Conservation (phyloP, 1,140 invertebrate genomes). For the Phortica variegata region DNA sequence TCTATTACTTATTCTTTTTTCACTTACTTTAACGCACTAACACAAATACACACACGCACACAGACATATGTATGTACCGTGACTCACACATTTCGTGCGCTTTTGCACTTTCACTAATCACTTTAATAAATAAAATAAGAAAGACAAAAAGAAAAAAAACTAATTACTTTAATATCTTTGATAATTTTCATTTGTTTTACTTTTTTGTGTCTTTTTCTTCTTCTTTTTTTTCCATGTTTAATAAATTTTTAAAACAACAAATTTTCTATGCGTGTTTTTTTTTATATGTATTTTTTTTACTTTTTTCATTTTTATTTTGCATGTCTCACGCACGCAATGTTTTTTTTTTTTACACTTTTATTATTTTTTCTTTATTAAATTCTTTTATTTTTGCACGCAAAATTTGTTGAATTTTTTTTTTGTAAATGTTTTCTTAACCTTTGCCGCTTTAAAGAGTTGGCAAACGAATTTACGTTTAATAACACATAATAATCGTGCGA, state of each 20-base stretch:
- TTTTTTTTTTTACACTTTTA: too few relatives aligned
- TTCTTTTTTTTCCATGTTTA: too few relatives aligned
- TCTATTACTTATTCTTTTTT: neutral
- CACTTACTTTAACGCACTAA: neutral
- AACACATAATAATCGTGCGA: constrained; percentile 96
- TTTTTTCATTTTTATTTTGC: too few relatives aligned
- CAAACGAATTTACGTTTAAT: constrained; percentile 83
- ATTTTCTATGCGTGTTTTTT: too few relatives aligned
- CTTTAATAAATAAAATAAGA: neutral
- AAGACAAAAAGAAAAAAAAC: constrained; percentile 7
- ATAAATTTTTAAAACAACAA: too few relatives aligned
- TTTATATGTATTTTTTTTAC: constrained; percentile 29
- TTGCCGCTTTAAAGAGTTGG: constrained; percentile 87
- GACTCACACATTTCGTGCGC: too few relatives aligned
- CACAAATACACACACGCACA: constrained; percentile 15
- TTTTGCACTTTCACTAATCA: constrained; percentile 2
- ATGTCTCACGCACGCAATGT: too few relatives aligned
- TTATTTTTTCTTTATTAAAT: too few relatives aligned
- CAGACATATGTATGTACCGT: constrained; percentile 43
- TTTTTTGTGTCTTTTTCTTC: constrained; percentile 10
- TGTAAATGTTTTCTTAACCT: constrained; percentile 19
- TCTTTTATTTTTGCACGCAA: too few relatives aligned
- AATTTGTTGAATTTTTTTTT: constrained; percentile 53
- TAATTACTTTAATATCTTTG: too few relatives aligned
- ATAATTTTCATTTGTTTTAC: too few relatives aligned